Percentiles rank a stretch among this genome's conserved stretches.
phyloP scores from a whole-genome alignment of 2,888 invertebrate genomes.

The Hypena proboscidalis region DNA sequence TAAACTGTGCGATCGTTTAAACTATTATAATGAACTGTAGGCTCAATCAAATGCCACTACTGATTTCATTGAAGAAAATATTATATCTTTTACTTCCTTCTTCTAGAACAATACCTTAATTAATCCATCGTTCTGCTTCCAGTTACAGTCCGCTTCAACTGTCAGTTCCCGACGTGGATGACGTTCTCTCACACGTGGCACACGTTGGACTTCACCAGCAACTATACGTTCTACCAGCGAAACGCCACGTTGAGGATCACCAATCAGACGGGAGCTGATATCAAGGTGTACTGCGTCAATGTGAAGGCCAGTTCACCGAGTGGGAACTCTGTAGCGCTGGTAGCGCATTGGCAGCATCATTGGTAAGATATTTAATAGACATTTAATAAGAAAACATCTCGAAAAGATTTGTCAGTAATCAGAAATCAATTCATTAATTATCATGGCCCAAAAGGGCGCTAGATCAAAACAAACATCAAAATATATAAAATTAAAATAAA shows the following conservation, averaged over 20 bases:
- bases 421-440: no score
- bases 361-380: conserved; percentile 59
- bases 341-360: conserved; percentile 84
- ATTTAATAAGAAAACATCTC: neutral
- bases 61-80: neutral
- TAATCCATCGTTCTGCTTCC: conserved; percentile 52
- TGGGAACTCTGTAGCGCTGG: conserved; percentile 81
- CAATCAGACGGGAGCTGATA: conserved; percentile 86
- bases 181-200: conserved; percentile 95
- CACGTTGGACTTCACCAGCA: conserved; percentile 93
- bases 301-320: conserved; percentile 83
- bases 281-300: conserved; percentile 88
- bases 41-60: no score
- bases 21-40: no score
- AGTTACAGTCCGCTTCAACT: conserved; percentile 90
- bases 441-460: no score
- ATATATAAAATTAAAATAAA: no score
- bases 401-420: no score
- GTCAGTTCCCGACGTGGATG: conserved; percentile 95
- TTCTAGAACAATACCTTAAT: no score
- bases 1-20: no score
- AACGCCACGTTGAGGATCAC: conserved; percentile 91
- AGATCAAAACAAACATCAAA: no score
- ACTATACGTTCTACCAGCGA: conserved; percentile 93
- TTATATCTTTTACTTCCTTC: neutral